phyloP scores from a whole-genome alignment of 2,888 invertebrate genomes.

The Tenthredo notha region DNA sequence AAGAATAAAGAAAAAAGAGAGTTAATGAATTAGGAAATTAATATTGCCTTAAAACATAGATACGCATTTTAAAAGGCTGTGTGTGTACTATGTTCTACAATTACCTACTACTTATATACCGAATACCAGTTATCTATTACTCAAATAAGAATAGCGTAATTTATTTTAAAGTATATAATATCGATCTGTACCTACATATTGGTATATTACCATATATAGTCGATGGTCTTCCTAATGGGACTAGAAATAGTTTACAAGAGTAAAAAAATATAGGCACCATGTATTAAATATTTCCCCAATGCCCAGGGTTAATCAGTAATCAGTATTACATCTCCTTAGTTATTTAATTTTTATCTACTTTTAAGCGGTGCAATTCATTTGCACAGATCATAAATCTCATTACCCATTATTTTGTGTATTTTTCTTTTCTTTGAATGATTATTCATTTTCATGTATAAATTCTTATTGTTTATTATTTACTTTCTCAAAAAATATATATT shows the following conservation, averaged over 20 bases:
- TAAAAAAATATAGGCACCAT: conserved; percentile 13
- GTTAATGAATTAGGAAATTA: conserved; percentile 25
- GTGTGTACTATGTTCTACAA: conserved; percentile 54
- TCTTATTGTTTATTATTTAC: neutral
- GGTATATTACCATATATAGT: conserved; percentile 32
- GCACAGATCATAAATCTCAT: neutral
- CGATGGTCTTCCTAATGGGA: conserved; percentile 43
- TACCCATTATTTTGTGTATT: neutral
- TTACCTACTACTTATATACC: conserved; percentile 44
- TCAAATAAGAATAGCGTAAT: conserved; percentile 29
- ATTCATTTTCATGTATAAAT: neutral
- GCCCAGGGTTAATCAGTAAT: conserved; percentile 25
- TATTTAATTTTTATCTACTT: neutral
- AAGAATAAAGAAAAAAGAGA: neutral
- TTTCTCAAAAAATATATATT: neutral
- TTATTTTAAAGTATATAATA: conserved; percentile 45
- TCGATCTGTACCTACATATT: conserved; percentile 10
- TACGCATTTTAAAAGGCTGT: conserved; percentile 60
- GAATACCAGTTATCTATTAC: conserved; percentile 41
- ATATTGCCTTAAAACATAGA: conserved; percentile 69
- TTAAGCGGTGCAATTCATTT: neutral
- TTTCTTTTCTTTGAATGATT: no score
- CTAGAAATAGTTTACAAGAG: conserved; percentile 46
- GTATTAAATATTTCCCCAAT: neutral
- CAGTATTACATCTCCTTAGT: conserved; percentile 6